phyloP scores from a whole-genome alignment of 1,140 invertebrate genomes.

The Oryctes rhinoceros region DNA sequence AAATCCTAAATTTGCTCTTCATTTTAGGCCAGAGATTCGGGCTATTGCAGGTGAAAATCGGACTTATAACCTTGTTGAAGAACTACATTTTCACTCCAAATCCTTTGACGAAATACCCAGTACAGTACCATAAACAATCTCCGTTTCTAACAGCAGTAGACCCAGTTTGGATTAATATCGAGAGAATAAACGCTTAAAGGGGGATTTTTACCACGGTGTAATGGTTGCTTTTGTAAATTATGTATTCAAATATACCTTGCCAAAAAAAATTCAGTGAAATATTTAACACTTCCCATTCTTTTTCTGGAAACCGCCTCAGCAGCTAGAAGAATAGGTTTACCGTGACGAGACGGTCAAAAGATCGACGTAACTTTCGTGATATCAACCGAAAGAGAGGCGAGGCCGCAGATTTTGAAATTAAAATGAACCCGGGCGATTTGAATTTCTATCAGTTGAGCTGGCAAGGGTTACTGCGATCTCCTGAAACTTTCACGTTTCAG shows the following conservation, averaged over 20 bases:
- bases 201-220: too few species aligned
- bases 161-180: not conserved
- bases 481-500: not conserved
- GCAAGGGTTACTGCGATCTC: not conserved
- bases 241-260: too few species aligned
- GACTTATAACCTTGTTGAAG: constrained; percentile 50
- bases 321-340: too few species aligned
- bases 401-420: not conserved
- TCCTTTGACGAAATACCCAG: not conserved
- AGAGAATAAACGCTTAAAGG: not conserved
- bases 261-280: too few species aligned
- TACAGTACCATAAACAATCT: not conserved
- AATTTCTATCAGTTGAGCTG: not conserved
- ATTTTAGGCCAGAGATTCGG: constrained; percentile 52
- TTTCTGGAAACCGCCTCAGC: too few species aligned
- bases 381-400: not conserved
- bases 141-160: not conserved
- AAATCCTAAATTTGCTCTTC: too few species aligned
- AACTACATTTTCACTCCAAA: constrained; percentile 39
- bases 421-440: not conserved
- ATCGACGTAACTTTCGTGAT: not conserved
- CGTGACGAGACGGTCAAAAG: too few species aligned
- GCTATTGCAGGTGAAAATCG: constrained; percentile 53
- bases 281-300: too few species aligned
- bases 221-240: too few species aligned